Evolutionary conservation across 1,140 invertebrate species (phyloP), one percentile per base, ranked within the genome.

Genomic region (Drosophila lacertosa): DNA sequence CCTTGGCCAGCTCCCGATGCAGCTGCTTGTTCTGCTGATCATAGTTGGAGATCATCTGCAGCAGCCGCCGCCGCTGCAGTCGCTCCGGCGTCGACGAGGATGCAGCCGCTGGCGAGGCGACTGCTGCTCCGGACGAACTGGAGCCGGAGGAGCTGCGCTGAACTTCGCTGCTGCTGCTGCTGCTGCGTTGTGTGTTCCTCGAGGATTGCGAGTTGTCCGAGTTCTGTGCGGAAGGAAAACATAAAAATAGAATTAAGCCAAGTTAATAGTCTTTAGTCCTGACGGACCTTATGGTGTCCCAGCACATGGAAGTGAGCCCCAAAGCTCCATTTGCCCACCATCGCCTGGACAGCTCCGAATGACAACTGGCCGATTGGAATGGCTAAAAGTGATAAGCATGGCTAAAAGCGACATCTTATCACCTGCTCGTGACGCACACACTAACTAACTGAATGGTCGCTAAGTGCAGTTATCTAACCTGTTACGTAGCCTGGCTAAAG

Each of bases 1-100:
- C 94, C 50, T 79, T 90, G 55, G 76, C 74, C 57, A 91, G 47
- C 40, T 91, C 90, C 11, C 74, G 72, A 48, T 91, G 78, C 45
- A 91, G 58, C 29, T 74, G 62, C 47, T 90, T 89, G 42, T 86
- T 90, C 50, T 91, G 86, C 54, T 90, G 74, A 54, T 91, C 89
- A 48, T 89, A 89, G 51, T 71, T 71, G 13, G 75, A 77, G 48
- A 91, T 77, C 67, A 90, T 79, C 65, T 91, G 82, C 13, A 90
- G 37, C 10, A 89, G 67, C 13, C 82, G 79, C 1, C 79, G 64
- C 33, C 81, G 70, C 7, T 88, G 75, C 16, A 72, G 35, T 7
- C 76, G 58, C 13, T 90, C 86, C 1, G 62, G 40, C 5, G n/a
- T n/a, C n/a, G n/a, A n/a, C n/a, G n/a, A n/a, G n/a, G 48, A 22